A percentile compares a stretch with the other conserved stretches of the same genome.
Evolutionary conservation across 2,888 invertebrate genomes (phyloP).

Genomic region (Cryptops parisi): DNA sequence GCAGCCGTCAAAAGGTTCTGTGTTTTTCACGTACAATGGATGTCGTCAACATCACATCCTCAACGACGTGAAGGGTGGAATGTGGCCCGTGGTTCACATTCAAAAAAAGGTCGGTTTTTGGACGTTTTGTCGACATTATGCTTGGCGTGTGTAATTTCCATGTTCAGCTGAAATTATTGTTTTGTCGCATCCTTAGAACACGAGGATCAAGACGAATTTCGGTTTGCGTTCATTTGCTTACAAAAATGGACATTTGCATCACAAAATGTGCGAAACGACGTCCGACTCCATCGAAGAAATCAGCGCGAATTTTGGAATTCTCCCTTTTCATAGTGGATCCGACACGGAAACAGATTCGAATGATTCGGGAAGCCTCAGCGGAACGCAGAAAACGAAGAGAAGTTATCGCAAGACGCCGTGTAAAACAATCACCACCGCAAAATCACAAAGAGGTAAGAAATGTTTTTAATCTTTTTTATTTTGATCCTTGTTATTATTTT

Average conservation of each 20-base stretch:
- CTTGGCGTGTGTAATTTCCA: too few relatives aligned
- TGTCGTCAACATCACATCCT: conserved; percentile 27
- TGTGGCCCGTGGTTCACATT: conserved; percentile 33
- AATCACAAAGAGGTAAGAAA: conserved; percentile 26
- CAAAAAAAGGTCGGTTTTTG: conserved; percentile 30
- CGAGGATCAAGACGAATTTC: conserved; percentile 30
- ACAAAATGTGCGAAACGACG: conserved; percentile 30
- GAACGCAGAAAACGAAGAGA: conserved; percentile 18
- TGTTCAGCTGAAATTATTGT: background rate
- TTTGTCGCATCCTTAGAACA: conserved; percentile 5
- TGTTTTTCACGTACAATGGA: conserved; percentile 32
- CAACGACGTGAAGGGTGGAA: conserved; percentile 29
- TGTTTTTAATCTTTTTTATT: too few relatives aligned
- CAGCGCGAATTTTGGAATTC: conserved; percentile 28
- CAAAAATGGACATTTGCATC: conserved; percentile 29
- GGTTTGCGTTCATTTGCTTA: conserved; percentile 30
- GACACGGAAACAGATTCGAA: conserved; percentile 28
- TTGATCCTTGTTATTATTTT: too few relatives aligned
- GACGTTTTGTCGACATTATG: background rate
- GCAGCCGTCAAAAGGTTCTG: conserved; percentile 26
- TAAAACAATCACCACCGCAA: conserved; percentile 24
- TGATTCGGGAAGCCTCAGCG: conserved; percentile 20
- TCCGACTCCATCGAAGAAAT: conserved; percentile 29
- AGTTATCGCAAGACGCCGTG: conserved; percentile 25
- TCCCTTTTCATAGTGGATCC: conserved; percentile 29